Base-by-base conservation (phyloP, 2,888 invertebrate genomes). In the Gerris lacustris region DNA sequence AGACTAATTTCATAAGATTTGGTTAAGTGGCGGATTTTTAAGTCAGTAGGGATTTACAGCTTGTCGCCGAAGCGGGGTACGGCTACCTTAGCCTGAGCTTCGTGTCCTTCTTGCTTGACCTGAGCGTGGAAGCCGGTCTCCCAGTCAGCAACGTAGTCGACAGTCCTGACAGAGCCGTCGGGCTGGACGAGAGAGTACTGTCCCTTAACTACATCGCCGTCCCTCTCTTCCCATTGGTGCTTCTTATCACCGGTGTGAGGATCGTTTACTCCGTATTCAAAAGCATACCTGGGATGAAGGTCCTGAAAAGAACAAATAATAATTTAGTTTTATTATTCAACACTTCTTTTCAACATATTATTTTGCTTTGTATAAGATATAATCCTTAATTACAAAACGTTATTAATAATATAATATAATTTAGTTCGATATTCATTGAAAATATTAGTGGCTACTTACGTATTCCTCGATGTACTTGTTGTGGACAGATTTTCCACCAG, bases 61-160 rank as follows among this genome's bases (percentile, higher is more conserved):
- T 55, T 55, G 15, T 72, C 72, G 11, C 73, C 71, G 68, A 74
- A 71, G 17, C 67, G 69, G 43, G 74, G 75, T 67, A 72, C 70
- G 67, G 73, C 74, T 6, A 74, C 74, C 44, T 66, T 68, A 44
- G 72, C 72, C 31, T 73, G 72, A 6, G 74, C 74, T 17, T 71
- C 71, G 66, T 74, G 74, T 68, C 73, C 71, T 45, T 74, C 70
- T 63, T 75, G 74, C 69, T 72, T 73, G 68, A 89, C 88, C 78
- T 86, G 83, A 72, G 89, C 89, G 79, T 89, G 88, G 83, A 90
- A 90, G 77, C 89, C 89, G 76, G 87, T 88, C 80, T 88, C 86
- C 89, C 89, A 89, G 79, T 90, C 89, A 71, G 89, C 89, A 71
- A 87, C 85, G 80, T 90, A 90, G 80, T 87, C 85, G 72, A 90